Evolutionary conservation across 2,113 vertebrate species (phyloP).

Genomic region (Tupaia chinensis): DNA sequence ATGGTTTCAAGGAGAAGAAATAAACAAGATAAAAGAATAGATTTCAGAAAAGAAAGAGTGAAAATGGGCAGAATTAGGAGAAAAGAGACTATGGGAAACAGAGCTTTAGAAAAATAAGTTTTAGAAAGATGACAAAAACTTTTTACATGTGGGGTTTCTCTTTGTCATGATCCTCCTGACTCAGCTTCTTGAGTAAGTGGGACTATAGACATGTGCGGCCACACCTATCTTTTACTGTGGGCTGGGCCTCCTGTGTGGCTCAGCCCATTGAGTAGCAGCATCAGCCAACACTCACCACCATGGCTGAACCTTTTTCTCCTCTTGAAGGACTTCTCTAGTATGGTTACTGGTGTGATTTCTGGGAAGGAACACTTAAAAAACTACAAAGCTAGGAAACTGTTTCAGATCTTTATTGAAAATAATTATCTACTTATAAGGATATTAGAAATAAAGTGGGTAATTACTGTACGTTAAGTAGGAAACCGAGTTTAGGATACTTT

Average conservation of each 20-base stretch:
- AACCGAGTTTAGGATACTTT: constrained; percentile 23
- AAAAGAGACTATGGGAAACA: neutral
- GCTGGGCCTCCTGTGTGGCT: too few species aligned
- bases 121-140: neutral
- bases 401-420: constrained; percentile 1
- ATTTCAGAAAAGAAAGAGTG: constrained; percentile 6
- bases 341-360: neutral
- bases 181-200: too few species aligned
- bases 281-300: too few species aligned
- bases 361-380: neutral
- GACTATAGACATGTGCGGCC: too few species aligned
- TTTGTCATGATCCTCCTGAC: too few species aligned
- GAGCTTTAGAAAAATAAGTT: constrained; percentile 4
- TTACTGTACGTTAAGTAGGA: neutral
- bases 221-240: too few species aligned
- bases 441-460: neutral
- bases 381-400: neutral
- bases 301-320: neutral
- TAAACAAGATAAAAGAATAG: neutral
- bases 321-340: neutral
- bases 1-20: neutral
- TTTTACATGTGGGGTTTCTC: neutral
- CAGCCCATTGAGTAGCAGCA: too few species aligned
- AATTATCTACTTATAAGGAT: neutral
- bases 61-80: neutral